Evolutionary conservation across 2,113 vertebrate species (phyloP), one percentile per base, ranked within the genome.

Genomic region (Formicarius rufipectus): DNA sequence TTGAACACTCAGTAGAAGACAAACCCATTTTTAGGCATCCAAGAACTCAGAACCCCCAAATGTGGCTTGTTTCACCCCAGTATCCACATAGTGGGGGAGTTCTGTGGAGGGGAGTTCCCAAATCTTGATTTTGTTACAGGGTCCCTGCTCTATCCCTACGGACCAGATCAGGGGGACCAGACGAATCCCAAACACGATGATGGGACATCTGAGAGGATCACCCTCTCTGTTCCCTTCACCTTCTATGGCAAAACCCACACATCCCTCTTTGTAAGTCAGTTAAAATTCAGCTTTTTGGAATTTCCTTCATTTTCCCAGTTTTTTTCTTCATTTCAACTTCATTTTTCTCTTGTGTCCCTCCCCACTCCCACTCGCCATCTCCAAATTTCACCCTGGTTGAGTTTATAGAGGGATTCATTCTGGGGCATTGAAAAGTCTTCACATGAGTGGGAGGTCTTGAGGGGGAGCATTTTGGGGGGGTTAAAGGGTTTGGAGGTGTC

Each of bases 171-270:
- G 2, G 12, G 10, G 0, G 87, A 94, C 63, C 25, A 58, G 6
- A 84, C 33, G 4, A 94, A 33, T 53, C 87, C 87, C 28, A 96
- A 94, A 37, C 59, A 68, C 0, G 74, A 96, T 3, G 90, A 96
- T 4, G 87, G 95, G 25, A 55, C 86, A 2, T 94, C 83, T 0
- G 9, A 56, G n/a, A 10, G 16, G 1, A 1, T 93, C 4, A 0
- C 49, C 4, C 64, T 87, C 21, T 3, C 69, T 0, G 0, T 42
- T 64, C 83, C 79, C 40, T 94, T 96, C 50, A 92, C 83, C 17
- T 96, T 90, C 83, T 96, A 74, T 2, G 9, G 69, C 49, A 80
- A 81, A 37, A 10, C 64, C 25, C 5, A 84, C 39, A 14, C 7
- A 19, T 24, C 8, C 3, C 64, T 23, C 1, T 96, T 73, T 0